Conservation (phyloP, 2,888 invertebrate genomes). For the Campoplex capitator region DNA sequence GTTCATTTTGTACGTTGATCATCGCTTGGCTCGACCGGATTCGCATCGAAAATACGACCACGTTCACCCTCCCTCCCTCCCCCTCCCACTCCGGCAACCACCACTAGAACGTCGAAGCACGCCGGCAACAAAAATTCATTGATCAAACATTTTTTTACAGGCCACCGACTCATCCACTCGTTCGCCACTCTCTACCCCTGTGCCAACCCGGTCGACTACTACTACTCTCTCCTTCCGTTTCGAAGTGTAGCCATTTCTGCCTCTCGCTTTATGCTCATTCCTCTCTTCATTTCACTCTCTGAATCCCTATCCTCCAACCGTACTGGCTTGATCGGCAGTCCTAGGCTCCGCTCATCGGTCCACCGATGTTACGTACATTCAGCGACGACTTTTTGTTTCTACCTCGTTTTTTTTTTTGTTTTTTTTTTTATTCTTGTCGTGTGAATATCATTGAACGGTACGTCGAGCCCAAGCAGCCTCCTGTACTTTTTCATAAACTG, state of each 20-base stretch:
- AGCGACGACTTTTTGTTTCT: slow-evolving; percentile 19
- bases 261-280: slow-evolving; percentile 26
- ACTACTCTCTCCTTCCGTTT: slow-evolving; percentile 45
- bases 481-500: slow-evolving; percentile 27
- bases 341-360: slow-evolving; percentile 35
- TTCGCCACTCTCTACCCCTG: slow-evolving; percentile 32
- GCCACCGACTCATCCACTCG: slow-evolving; percentile 62
- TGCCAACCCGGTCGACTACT: neutral
- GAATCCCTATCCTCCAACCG: slow-evolving; percentile 13
- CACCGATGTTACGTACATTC: slow-evolving; percentile 27
- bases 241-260: slow-evolving; percentile 63
- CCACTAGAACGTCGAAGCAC: slow-evolving; percentile 39
- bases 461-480: neutral
- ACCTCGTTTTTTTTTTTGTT: neutral
- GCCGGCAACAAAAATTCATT: slow-evolving; percentile 64
- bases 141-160: slow-evolving; percentile 68
- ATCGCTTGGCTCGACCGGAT: slow-evolving; percentile 54
- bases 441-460: neutral
- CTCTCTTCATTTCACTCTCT: slow-evolving; percentile 44
- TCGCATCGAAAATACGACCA: slow-evolving; percentile 56
- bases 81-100: slow-evolving; percentile 35
- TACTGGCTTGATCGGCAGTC: slow-evolving; percentile 47
- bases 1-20: slow-evolving; percentile 57
- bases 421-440: slow-evolving; percentile 5
- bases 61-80: neutral